Conservation (phyloP, 2,113 vertebrate species). For the Tragelaphus strepsiceros region DNA sequence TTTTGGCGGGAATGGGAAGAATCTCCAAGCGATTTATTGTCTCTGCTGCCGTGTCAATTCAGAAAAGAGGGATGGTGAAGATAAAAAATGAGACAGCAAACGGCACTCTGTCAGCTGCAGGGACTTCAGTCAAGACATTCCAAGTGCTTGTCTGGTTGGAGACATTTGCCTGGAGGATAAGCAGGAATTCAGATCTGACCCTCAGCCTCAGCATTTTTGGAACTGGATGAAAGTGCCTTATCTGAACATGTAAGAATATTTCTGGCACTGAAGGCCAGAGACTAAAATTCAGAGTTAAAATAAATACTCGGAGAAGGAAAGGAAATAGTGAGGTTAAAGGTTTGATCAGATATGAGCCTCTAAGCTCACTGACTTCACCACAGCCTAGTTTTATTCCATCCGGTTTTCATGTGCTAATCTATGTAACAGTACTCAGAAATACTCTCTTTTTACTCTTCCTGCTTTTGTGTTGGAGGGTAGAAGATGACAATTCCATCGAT, state of each 20-base stretch:
- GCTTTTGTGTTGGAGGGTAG: not conserved
- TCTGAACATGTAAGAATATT: slow-evolving; percentile 58
- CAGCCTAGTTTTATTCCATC: not conserved
- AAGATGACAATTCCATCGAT: not conserved
- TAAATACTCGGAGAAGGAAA: slow-evolving; percentile 46
- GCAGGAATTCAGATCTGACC: slow-evolving; percentile 35
- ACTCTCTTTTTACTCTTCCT: not conserved
- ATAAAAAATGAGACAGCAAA: not conserved
- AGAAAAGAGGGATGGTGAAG: not conserved
- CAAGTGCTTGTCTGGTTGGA: not conserved
- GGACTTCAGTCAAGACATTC: not conserved
- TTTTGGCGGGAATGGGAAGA: not conserved
- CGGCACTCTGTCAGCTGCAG: not conserved
- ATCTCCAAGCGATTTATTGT: not conserved
- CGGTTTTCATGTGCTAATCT: not conserved
- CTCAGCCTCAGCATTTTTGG: slow-evolving; percentile 33
- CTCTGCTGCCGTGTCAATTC: not conserved
- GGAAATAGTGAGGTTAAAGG: slow-evolving; percentile 32
- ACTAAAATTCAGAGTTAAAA: slow-evolving; percentile 49
- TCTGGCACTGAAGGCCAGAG: slow-evolving; percentile 42
- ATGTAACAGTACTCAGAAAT: not conserved
- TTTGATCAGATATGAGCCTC: slow-evolving; percentile 21
- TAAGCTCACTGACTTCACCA: not conserved
- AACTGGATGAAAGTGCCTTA: slow-evolving; percentile 59
- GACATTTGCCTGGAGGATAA: not conserved